These are phyloP conservation scores for Xylocampa areola DNA, from an alignment of 2,888 invertebrate genomes.

Conservation along the genomic window DNA sequence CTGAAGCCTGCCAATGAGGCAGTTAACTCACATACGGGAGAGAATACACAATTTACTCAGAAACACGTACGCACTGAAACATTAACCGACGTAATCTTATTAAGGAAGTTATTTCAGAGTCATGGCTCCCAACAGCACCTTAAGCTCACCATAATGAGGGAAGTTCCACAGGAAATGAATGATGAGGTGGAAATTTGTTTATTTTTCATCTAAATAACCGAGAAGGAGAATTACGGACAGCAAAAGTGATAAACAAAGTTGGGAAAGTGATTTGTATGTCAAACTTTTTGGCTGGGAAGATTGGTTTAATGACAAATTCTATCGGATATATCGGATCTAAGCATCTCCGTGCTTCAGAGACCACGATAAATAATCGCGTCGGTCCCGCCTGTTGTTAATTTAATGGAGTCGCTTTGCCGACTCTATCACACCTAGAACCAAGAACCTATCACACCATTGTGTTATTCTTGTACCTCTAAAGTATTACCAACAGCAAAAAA, in stretches of 20 bases:
- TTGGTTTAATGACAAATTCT: too few species aligned
- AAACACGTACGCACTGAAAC: constrained; percentile 18
- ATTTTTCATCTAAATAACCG: constrained; percentile 32
- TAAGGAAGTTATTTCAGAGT: constrained; percentile 52
- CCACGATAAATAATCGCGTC: too few species aligned
- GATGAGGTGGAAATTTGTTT: constrained; percentile 46
- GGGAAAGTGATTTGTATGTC: not conserved
- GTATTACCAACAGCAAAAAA: not conserved
- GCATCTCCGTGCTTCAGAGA: too few species aligned
- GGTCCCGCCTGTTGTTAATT: too few species aligned
- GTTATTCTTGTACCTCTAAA: not conserved
- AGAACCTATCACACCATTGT: too few species aligned
- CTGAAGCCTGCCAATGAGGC: too few species aligned
- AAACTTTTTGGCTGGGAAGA: too few species aligned
- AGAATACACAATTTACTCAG: constrained; percentile 2
- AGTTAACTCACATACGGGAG: too few species aligned
- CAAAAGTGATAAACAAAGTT: not conserved
- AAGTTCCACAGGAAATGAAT: constrained; percentile 54
- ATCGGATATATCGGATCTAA: too few species aligned
- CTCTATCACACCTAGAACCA: too few species aligned
- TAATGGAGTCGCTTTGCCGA: too few species aligned
- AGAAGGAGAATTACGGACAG: constrained; percentile 15
- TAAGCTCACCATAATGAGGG: constrained; percentile 52
- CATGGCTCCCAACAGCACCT: constrained; percentile 24
- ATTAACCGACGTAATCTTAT: constrained; percentile 43